Percentiles rank a stretch among this genome's conserved stretches.
Evolutionary conservation across 2,888 invertebrate genomes (phyloP).

Genomic region (Cryptus armator): DNA sequence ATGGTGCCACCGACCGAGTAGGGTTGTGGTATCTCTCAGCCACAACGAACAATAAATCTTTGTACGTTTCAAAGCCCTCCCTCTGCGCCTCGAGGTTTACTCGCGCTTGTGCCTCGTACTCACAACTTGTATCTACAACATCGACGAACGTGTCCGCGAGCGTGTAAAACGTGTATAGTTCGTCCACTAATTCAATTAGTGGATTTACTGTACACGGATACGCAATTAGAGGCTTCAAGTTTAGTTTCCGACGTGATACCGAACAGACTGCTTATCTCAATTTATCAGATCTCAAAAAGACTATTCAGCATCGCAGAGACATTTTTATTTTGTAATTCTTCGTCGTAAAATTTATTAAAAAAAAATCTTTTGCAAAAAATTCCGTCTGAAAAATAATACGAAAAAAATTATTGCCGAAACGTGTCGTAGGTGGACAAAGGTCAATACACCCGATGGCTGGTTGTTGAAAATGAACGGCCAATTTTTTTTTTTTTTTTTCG

Average conservation of each 20-base stretch:
- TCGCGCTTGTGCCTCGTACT: conserved; percentile 32
- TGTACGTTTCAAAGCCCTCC: conserved; percentile 41
- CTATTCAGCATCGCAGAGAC: neutral
- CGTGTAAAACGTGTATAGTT: conserved; percentile 3
- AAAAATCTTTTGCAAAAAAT: neutral
- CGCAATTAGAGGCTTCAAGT: conserved; percentile 28
- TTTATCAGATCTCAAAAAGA: neutral
- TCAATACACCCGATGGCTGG: neutral
- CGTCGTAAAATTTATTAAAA: neutral
- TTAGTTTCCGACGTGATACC: neutral
- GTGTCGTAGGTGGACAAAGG: neutral
- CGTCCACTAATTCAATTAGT: conserved; percentile 76
- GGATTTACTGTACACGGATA: conserved; percentile 29
- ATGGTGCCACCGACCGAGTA: conserved; percentile 32
- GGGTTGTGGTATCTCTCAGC: conserved; percentile 42
- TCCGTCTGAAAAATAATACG: neutral
- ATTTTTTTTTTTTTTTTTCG: neutral
- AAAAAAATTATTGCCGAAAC: too few relatives aligned
- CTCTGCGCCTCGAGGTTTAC: conserved; percentile 1
- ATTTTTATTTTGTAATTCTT: neutral
- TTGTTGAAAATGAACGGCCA: neutral
- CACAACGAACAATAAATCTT: conserved; percentile 52
- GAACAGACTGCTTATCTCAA: neutral
- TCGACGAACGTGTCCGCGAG: conserved; percentile 25
- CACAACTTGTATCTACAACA: conserved; percentile 47